These are phyloP conservation scores for Sebastes minor DNA, from an alignment of 2,797 vertebrate genomes.

Conservation along the genomic window DNA sequence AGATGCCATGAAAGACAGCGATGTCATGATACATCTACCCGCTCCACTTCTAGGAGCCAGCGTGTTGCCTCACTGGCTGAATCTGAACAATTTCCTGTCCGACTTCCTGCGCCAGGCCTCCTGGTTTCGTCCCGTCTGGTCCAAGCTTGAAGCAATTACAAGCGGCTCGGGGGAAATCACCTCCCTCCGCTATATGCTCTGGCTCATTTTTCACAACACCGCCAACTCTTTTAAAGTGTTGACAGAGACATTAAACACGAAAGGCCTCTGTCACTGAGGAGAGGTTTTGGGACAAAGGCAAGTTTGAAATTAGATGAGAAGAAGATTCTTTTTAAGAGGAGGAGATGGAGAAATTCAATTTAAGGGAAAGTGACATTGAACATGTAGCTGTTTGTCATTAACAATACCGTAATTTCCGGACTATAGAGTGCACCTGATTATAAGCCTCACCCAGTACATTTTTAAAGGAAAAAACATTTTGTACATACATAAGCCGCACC, in stretches of 20 bases:
- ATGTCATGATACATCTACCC: constrained; percentile 17
- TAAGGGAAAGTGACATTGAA: not conserved
- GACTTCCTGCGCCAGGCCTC: constrained; percentile 74
- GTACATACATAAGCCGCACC: too few species aligned
- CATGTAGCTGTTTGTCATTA: not conserved
- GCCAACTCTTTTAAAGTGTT: constrained; percentile 67
- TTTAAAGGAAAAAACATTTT: too few species aligned
- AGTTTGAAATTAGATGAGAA: not conserved
- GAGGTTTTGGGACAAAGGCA: constrained; percentile 11
- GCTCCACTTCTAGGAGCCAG: constrained; percentile 15
- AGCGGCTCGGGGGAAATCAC: constrained; percentile 74
- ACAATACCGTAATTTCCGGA: too few species aligned
- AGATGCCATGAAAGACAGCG: not conserved
- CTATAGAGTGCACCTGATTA: too few species aligned
- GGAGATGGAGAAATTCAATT: not conserved
- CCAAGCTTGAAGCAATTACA: constrained; percentile 83
- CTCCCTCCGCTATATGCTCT: constrained; percentile 56
- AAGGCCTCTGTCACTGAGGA: constrained; percentile 47
- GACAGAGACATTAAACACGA: constrained; percentile 76
- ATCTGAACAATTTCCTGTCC: constrained; percentile 80
- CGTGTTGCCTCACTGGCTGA: constrained; percentile 56
- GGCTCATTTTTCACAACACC: constrained; percentile 77
- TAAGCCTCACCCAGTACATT: too few species aligned
- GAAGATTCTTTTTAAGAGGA: not conserved
- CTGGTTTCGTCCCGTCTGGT: constrained; percentile 71